A percentile compares a stretch with the other conserved stretches of the same genome.
These are phyloP conservation scores for Macroglossus sobrinus DNA, from an alignment of 2,113 vertebrate species.

Conservation along the genomic window DNA sequence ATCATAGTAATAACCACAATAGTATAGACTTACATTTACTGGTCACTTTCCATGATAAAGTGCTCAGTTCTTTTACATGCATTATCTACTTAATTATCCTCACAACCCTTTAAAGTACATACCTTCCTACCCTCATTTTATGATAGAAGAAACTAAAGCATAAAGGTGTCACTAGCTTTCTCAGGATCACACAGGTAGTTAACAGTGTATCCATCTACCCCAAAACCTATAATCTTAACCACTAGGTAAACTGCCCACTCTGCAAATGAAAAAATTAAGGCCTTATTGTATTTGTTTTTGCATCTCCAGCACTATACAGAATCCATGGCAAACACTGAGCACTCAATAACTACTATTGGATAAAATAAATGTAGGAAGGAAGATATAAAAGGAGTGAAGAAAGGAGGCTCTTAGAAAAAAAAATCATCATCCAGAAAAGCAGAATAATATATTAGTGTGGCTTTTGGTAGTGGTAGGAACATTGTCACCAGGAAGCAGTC, in stretches of 20 bases:
- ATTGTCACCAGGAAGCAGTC: background rate
- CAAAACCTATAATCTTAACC: background rate
- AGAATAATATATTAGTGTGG: background rate
- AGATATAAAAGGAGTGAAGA: background rate
- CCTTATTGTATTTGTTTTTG: background rate
- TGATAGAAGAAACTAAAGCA: background rate
- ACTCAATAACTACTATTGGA: background rate
- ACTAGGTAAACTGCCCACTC: background rate
- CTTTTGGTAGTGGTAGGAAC: background rate
- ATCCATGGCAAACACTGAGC: background rate
- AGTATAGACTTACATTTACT: background rate
- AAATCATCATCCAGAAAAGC: background rate
- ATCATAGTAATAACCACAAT: background rate
- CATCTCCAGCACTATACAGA: background rate
- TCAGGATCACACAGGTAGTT: background rate
- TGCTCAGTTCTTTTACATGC: background rate
- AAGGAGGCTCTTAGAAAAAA: background rate
- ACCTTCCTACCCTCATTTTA: background rate
- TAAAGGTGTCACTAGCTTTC: background rate
- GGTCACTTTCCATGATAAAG: background rate
- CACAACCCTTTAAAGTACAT: background rate
- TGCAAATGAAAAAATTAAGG: background rate
- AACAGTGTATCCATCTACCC: background rate
- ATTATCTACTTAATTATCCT: background rate
- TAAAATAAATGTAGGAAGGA: background rate